Evolutionary conservation across 1,140 invertebrate species (phyloP).

Genomic region (Sesamia nonagrioides): DNA sequence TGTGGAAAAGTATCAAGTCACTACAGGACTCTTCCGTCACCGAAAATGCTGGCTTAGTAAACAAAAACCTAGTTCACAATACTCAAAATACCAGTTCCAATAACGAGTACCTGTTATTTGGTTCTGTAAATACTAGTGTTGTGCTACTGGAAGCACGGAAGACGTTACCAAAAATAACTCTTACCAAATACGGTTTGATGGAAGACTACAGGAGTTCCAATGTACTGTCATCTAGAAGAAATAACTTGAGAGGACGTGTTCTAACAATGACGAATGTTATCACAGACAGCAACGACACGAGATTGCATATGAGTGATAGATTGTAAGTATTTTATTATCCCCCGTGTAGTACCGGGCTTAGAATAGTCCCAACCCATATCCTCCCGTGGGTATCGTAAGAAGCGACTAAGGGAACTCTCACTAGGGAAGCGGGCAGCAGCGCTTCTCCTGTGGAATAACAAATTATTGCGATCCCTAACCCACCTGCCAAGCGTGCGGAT

Average conservation of each 20-base stretch:
- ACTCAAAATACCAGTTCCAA: background rate
- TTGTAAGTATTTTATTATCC: constrained; percentile 72
- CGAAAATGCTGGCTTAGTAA: background rate
- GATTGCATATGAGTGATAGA: constrained; percentile 75
- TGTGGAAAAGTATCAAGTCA: constrained; percentile 55
- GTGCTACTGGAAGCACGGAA: background rate
- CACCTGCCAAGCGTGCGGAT: too few relatives aligned
- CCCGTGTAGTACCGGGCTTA: too few relatives aligned
- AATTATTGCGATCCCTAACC: too few relatives aligned
- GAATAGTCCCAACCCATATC: too few relatives aligned
- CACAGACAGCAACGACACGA: constrained; percentile 77
- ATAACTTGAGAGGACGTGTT: constrained; percentile 65
- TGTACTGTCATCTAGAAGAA: constrained; percentile 64
- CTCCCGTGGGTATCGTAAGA: too few relatives aligned
- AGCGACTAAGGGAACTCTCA: too few relatives aligned
- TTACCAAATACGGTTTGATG: constrained; percentile 60
- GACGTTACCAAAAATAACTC: constrained; percentile 11
- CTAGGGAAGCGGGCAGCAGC: too few relatives aligned
- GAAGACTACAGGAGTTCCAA: constrained; percentile 65
- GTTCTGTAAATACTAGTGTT: constrained; percentile 6
- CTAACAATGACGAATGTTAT: constrained; percentile 79
- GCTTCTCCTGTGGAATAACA: too few relatives aligned
- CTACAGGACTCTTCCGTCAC: background rate
- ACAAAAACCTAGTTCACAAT: background rate
- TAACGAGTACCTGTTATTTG: background rate